Percentiles rank a stretch among this genome's conserved stretches.
Evolutionary conservation across 2,888 invertebrate species (phyloP).

Genomic region (Aphidius colemani): DNA sequence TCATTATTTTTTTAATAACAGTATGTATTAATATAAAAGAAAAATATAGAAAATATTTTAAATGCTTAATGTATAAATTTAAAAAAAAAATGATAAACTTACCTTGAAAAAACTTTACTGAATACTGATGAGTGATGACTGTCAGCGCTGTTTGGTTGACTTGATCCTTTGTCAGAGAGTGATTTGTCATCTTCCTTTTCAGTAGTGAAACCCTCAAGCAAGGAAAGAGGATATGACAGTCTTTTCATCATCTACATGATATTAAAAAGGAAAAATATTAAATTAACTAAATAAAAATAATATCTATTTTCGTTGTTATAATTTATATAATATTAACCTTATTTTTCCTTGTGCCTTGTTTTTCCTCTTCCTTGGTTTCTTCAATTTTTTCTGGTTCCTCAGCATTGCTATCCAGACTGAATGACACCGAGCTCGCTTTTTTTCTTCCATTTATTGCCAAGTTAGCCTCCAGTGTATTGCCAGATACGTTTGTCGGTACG

Average conservation of each 20-base stretch:
- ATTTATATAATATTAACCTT: slow-evolving; percentile 63
- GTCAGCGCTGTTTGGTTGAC: slow-evolving; percentile 67
- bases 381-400: slow-evolving; percentile 63
- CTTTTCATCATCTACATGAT: slow-evolving; percentile 85
- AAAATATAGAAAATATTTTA: slow-evolving; percentile 32
- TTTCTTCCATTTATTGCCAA: slow-evolving; percentile 65
- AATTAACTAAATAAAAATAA: slow-evolving; percentile 7
- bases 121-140: slow-evolving; percentile 77
- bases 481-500: slow-evolving; percentile 71
- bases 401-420: slow-evolving; percentile 69
- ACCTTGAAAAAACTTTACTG: slow-evolving; percentile 92
- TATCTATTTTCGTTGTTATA: slow-evolving; percentile 12
- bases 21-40: not conserved
- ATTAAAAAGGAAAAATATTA: slow-evolving; percentile 11
- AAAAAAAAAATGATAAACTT: slow-evolving; percentile 42
- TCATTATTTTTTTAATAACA: not conserved
- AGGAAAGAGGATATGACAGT: slow-evolving; percentile 86
- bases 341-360: slow-evolving; percentile 71
- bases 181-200: slow-evolving; percentile 70
- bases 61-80: slow-evolving; percentile 33
- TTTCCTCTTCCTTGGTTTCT: slow-evolving; percentile 61
- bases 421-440: slow-evolving; percentile 74
- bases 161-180: slow-evolving; percentile 64
- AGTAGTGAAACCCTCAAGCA: slow-evolving; percentile 88
- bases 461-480: slow-evolving; percentile 61